phyloP scores from a whole-genome alignment of 2,888 invertebrate species.

The Desoria tigrina region DNA sequence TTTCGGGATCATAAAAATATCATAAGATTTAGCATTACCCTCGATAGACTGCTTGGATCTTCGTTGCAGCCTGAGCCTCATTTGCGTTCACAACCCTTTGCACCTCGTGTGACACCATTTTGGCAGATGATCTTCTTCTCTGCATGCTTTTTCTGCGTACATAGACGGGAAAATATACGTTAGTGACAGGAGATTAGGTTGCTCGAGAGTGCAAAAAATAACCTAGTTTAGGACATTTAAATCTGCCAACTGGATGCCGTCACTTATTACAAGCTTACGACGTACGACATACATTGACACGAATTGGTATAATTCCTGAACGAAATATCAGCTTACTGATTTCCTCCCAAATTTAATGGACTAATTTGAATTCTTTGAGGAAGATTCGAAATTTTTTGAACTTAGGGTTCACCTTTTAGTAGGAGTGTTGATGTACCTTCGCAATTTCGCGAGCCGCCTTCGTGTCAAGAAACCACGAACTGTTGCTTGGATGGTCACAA shows the following conservation, averaged over 20 bases:
- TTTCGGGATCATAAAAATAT: too few relatives aligned
- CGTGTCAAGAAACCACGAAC: constrained; percentile 48
- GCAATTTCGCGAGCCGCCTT: constrained; percentile 43
- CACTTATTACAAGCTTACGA: too few relatives aligned
- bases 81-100: constrained; percentile 36
- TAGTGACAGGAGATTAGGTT: background rate
- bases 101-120: constrained; percentile 26
- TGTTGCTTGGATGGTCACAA: constrained; percentile 42
- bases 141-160: constrained; percentile 30
- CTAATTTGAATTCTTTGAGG: too few relatives aligned
- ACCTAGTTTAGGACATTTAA: background rate
- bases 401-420: constrained; percentile 4
- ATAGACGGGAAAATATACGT: background rate
- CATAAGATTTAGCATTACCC: constrained; percentile 35
- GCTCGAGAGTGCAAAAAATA: constrained; percentile 9
- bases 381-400: too few relatives aligned
- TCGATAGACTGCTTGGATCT: constrained; percentile 48
- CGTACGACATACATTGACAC: too few relatives aligned
- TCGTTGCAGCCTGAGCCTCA: constrained; percentile 45
- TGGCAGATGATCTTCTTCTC: constrained; percentile 42
- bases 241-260: too few relatives aligned
- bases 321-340: too few relatives aligned
- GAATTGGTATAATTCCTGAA: too few relatives aligned
- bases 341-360: too few relatives aligned
- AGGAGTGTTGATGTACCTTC: constrained; percentile 28